Evolutionary conservation across 1,140 invertebrate species (phyloP).

Genomic region (Copidosoma floridanum): DNA sequence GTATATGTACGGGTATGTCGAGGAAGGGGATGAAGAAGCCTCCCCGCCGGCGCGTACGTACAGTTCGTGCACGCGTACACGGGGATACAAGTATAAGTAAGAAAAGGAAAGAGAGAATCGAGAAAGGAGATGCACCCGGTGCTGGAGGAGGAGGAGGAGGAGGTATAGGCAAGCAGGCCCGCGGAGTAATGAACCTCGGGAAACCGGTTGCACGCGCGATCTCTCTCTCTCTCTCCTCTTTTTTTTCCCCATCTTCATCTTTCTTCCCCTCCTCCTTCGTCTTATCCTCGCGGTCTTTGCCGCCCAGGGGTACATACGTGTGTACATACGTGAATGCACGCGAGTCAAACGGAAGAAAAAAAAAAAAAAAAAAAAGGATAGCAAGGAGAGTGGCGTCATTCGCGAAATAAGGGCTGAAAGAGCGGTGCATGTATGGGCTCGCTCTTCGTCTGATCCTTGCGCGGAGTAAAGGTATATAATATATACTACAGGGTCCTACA

Average conservation of each 20-base stretch:
- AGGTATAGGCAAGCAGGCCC: too few species aligned
- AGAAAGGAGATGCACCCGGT: conserved; percentile 50
- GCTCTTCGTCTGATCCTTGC: neutral
- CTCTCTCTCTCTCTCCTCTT: neutral
- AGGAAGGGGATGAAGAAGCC: neutral
- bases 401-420: conserved; percentile 16
- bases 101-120: too few species aligned
- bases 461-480: neutral
- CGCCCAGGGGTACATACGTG: conserved; percentile 33
- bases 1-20: too few species aligned
- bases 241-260: too few species aligned
- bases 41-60: neutral
- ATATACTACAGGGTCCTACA: too few species aligned
- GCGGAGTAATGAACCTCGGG: conserved; percentile 55
- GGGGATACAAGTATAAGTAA: conserved; percentile 45
- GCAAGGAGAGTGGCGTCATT: conserved; percentile 29
- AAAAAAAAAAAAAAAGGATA: conserved; percentile 41
- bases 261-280: too few species aligned
- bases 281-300: too few species aligned
- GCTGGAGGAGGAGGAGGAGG: too few species aligned
- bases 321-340: neutral
- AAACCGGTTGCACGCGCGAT: conserved; percentile 52
- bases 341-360: neutral
- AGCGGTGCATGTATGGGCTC: neutral
- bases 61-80: conserved; percentile 11